Evolutionary conservation across 2,113 vertebrate species (phyloP).

Genomic region (Alosa alosa): DNA sequence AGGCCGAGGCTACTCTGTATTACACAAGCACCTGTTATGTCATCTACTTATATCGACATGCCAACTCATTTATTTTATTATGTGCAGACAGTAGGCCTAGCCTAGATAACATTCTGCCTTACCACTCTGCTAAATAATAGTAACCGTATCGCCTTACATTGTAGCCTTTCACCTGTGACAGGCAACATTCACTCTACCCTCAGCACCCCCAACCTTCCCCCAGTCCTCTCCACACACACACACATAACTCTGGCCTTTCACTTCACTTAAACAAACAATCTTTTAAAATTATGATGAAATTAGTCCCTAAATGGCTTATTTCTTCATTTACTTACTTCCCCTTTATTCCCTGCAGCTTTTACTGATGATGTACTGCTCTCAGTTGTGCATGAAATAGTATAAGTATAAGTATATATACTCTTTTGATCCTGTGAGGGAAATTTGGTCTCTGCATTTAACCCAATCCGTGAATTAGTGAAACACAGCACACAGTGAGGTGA

Average conservation of each 20-base stretch:
- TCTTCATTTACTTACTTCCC: too few relatives aligned
- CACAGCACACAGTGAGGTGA: too few relatives aligned
- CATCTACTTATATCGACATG: slow-evolving; percentile 9
- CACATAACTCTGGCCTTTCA: neutral
- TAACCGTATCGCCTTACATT: neutral
- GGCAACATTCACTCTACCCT: neutral
- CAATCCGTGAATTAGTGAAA: too few relatives aligned
- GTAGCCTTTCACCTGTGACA: neutral
- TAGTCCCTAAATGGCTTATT: too few relatives aligned
- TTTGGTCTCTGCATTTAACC: too few relatives aligned
- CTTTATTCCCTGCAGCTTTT: too few relatives aligned
- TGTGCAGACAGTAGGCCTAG: neutral
- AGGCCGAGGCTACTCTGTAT: neutral
- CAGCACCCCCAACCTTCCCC: neutral
- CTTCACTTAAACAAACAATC: too few relatives aligned
- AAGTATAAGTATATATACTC: too few relatives aligned
- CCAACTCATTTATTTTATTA: slow-evolving; percentile 5
- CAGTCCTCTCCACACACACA: neutral
- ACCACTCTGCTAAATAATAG: neutral
- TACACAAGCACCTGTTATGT: slow-evolving; percentile 15
- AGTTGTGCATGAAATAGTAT: too few relatives aligned
- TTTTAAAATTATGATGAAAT: too few relatives aligned
- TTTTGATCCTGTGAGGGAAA: too few relatives aligned
- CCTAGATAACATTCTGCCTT: slow-evolving; percentile 4
- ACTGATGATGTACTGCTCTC: too few relatives aligned